Conservation (phyloP, 2,113 vertebrate species). For the Piprites chloris region DNA sequence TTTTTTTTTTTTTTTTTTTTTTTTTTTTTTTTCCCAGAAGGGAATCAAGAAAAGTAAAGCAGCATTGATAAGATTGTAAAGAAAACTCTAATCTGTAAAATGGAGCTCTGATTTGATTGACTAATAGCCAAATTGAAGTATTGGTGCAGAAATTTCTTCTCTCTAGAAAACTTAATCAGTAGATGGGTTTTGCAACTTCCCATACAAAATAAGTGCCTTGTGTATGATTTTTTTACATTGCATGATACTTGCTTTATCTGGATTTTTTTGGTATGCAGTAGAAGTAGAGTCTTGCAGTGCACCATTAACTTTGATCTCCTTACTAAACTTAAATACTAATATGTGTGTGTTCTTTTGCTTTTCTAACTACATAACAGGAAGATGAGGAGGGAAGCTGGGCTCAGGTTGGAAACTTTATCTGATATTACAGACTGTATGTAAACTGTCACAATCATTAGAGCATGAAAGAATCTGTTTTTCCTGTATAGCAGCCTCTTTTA, state of each 20-base stretch:
- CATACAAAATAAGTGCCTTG: neutral
- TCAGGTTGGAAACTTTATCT: slow-evolving; percentile 89
- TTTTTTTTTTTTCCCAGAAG: neutral
- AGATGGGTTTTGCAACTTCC: neutral
- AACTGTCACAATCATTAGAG: slow-evolving; percentile 11
- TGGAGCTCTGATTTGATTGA: neutral
- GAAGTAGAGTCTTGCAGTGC: neutral
- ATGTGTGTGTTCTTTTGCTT: slow-evolving; percentile 80
- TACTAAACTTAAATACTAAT: slow-evolving; percentile 69
- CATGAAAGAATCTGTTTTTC: neutral
- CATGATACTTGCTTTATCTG: slow-evolving; percentile 50
- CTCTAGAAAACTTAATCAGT: slow-evolving; percentile 5
- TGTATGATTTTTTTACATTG: neutral
- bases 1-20: no score
- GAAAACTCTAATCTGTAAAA: neutral
- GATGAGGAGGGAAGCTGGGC: slow-evolving; percentile 99
- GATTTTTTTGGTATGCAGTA: neutral
- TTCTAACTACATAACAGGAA: slow-evolving; percentile 95
- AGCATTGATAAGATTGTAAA: neutral
- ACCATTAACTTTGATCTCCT: neutral
- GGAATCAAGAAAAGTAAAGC: neutral
- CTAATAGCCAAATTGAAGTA: neutral
- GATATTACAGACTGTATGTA: slow-evolving; percentile 53
- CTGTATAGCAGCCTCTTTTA: neutral
- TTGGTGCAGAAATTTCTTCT: neutral